Evolutionary conservation across 2,113 vertebrate genomes (phyloP).

Genomic region (Ibidorhyncha struthersii): DNA sequence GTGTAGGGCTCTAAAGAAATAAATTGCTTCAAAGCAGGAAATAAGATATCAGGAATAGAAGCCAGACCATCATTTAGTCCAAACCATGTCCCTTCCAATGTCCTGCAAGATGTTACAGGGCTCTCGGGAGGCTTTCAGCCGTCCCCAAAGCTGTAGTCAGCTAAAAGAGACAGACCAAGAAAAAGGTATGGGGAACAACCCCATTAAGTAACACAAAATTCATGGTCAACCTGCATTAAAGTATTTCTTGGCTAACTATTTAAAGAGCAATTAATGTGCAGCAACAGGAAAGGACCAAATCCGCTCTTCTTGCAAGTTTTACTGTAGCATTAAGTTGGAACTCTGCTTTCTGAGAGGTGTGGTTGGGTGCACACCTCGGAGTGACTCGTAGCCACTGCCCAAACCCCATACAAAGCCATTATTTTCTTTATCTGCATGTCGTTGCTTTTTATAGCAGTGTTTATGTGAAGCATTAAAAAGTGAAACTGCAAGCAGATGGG

Average conservation of each 20-base stretch:
- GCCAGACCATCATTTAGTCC: neutral
- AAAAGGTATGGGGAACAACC: neutral
- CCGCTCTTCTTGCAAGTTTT: neutral
- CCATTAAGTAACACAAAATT: neutral
- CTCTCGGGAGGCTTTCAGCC: neutral
- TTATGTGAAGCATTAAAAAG: conserved; percentile 32
- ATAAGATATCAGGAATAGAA: rapidly evolving
- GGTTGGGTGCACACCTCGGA: neutral
- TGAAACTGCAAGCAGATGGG: conserved; percentile 25
- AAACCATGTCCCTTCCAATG: neutral
- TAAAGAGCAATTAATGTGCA: neutral
- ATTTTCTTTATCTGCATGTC: conserved; percentile 20
- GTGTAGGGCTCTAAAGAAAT: neutral
- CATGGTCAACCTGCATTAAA: neutral
- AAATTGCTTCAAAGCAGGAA: neutral
- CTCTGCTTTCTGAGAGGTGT: neutral
- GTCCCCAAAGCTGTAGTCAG: neutral
- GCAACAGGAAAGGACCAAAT: neutral
- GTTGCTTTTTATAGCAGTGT: conserved; percentile 43
- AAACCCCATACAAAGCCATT: neutral
- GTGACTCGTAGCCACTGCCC: neutral
- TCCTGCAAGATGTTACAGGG: neutral
- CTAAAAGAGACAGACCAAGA: neutral
- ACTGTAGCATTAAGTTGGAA: neutral
- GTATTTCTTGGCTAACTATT: neutral